Conservation (phyloP, 2,888 invertebrate species). For the Leucania comma region DNA sequence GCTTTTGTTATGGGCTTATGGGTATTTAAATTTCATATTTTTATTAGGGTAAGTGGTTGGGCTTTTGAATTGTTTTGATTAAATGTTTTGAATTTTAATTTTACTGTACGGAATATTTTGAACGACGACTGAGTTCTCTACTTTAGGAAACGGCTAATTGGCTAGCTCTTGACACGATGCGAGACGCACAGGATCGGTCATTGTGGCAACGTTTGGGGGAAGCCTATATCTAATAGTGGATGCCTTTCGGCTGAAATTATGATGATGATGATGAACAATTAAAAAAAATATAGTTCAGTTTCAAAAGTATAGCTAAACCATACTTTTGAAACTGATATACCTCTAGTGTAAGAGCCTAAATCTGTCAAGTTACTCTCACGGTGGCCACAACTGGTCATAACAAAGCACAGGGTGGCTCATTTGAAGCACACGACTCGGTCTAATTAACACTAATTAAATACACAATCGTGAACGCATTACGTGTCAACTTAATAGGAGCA, state of each 20-base stretch:
- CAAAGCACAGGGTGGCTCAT: conserved; percentile 44
- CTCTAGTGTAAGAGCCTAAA: not conserved
- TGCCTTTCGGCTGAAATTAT: too few species aligned
- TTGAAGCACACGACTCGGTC: conserved; percentile 42
- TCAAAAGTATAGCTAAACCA: too few species aligned
- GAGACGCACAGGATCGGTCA: too few species aligned
- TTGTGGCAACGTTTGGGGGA: too few species aligned
- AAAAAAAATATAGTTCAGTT: too few species aligned
- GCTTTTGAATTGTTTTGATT: conserved; percentile 36
- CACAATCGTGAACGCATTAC: conserved; percentile 58
- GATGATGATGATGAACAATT: too few species aligned
- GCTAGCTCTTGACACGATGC: too few species aligned
- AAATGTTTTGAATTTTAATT: conserved; percentile 37
- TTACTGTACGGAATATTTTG: not conserved
- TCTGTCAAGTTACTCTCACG: not conserved
- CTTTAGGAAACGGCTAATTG: too few species aligned
- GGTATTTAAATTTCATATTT: conserved; percentile 55
- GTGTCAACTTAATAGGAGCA: conserved; percentile 37
- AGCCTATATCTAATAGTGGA: too few species aligned
- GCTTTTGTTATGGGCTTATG: conserved; percentile 47
- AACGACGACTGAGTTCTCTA: not conserved
- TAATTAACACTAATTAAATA: conserved; percentile 48
- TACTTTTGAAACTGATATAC: too few species aligned
- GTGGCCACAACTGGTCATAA: conserved; percentile 12
- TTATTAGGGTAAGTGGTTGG: conserved; percentile 36